A percentile compares a stretch with the other conserved stretches of the same genome.
These are phyloP conservation scores for Epinotia bilunana DNA, from an alignment of 2,888 invertebrate genomes.

Conservation along the genomic window DNA sequence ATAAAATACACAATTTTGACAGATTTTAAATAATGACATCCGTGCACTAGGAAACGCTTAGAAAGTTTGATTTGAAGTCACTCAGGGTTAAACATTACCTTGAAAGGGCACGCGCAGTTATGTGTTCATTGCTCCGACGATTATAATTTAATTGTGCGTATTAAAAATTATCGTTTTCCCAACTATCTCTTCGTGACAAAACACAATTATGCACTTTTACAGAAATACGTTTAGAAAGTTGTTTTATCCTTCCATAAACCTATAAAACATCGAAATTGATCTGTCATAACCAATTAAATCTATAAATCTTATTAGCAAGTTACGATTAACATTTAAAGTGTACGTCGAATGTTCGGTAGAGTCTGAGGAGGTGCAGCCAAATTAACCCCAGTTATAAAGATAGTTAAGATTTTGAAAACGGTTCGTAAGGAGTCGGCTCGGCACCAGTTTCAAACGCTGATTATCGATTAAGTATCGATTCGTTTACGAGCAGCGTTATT, in stretches of 20 bases:
- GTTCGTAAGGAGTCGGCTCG: slow-evolving; percentile 30
- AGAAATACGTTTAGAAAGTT: slow-evolving; percentile 53
- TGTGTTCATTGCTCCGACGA: slow-evolving; percentile 46
- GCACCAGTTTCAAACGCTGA: slow-evolving; percentile 35
- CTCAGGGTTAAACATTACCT: slow-evolving; percentile 65
- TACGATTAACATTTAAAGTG: slow-evolving; percentile 35
- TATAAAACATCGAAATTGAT: slow-evolving; percentile 47
- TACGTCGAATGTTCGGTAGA: slow-evolving; percentile 11
- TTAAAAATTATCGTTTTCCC: slow-evolving; percentile 4
- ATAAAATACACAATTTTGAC: slow-evolving; percentile 83
- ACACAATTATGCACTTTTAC: slow-evolving; percentile 55
- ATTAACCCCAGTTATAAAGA: slow-evolving; percentile 38
- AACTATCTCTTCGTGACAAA: slow-evolving; percentile 55
- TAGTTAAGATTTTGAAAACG: slow-evolving; percentile 20
- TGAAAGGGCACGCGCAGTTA: slow-evolving; percentile 57
- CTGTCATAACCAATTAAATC: slow-evolving; percentile 49
- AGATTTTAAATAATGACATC: slow-evolving; percentile 83
- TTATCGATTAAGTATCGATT: slow-evolving; percentile 45
- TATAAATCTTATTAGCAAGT: slow-evolving; percentile 44
- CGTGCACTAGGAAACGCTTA: slow-evolving; percentile 79
- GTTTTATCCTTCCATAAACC: slow-evolving; percentile 45
- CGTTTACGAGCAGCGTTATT: slow-evolving; percentile 44
- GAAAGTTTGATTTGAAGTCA: slow-evolving; percentile 74
- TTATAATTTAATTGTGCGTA: slow-evolving; percentile 24
- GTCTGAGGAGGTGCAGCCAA: slow-evolving; percentile 13